Evolutionary conservation across 2,113 vertebrate species (phyloP), one percentile per base, ranked within the genome.

Genomic region (Donacobius atricapilla): DNA sequence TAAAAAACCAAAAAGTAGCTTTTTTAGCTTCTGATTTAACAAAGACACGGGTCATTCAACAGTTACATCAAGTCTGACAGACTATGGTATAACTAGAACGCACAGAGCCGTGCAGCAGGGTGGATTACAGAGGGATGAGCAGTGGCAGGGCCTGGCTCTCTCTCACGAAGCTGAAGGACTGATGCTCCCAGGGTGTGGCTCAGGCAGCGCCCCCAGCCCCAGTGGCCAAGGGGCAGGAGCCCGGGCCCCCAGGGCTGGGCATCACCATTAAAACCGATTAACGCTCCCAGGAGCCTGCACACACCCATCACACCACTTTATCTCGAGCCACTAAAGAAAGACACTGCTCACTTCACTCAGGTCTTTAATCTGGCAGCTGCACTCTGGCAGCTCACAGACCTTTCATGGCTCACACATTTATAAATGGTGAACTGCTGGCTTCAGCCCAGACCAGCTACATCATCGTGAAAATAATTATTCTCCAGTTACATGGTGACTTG

Each of bases 241-340:
- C 48, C 47, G 40, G 40, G 56, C 42, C 45, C 72, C 20, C 0
- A 0, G 0, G 40, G 20, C 51, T 48, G 20, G 19, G 33, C 78
- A 71, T 60, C 70, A 58, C 27, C 53, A 39, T 4, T 30, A 28
- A 63, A 44, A 37, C 15, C 48, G 8, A 4, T 21, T 2, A 44
- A 70, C 22, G 23, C 19, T 51, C 57, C 66, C 70, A 77, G 58
- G 33, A 69, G 7, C 27, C 39, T 66, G 56, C 13, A 70, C 8
- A 37, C 14, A 82, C 22, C 66, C 72, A 70, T 15, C 63, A 17
- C 1, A 57, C 23, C 13, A 64, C 11, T 23, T 58, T 40, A 65
- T 23, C 68, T 22, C 22, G 23, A 60, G 54, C 56, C 20, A 11
- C 48, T 20, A 9, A 58, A 37, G 28, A 75, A 78, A 92, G 28